These are phyloP conservation scores for Marisa cornuarietis DNA, from an alignment of 1,140 invertebrate genomes.

Conservation along the genomic window DNA sequence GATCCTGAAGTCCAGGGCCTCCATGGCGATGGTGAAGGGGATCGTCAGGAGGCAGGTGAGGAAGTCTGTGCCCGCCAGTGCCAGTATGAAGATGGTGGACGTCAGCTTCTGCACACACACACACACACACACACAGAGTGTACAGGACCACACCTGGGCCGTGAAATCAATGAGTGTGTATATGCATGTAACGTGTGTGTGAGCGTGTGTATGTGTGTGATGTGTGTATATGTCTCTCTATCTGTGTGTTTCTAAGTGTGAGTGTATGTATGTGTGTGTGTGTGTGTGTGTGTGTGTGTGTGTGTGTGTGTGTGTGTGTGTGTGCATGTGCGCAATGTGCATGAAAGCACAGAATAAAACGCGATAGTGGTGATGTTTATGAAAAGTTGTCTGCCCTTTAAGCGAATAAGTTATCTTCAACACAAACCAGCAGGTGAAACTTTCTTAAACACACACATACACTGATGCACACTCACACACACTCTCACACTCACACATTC, in stretches of 20 bases:
- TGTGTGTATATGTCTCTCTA: too few species aligned
- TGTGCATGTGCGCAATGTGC: neutral
- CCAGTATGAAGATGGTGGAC: conserved; percentile 54
- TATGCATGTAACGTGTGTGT: conserved; percentile 3
- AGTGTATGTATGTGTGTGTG: neutral
- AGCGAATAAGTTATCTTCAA: too few species aligned
- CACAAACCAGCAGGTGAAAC: too few species aligned
- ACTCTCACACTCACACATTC: too few species aligned
- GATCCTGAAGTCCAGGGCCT: conserved; percentile 28
- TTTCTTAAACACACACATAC: too few species aligned
- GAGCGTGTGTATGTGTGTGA: neutral
- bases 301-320: conserved; percentile 4
- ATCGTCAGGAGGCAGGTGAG: conserved; percentile 48
- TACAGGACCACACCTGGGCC: too few species aligned
- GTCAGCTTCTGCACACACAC: conserved; percentile 22
- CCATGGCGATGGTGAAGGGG: conserved; percentile 48
- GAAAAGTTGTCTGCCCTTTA: too few species aligned
- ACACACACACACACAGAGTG: neutral
- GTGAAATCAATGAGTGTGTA: conserved; percentile 9
- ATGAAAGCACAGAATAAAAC: too few species aligned
- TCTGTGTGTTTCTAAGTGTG: neutral
- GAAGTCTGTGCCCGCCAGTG: conserved; percentile 52
- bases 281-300: conserved; percentile 6
- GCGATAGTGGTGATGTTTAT: too few species aligned
- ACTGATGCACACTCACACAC: too few species aligned